Percentiles rank a stretch among this genome's conserved stretches.
Evolutionary conservation across 1,140 invertebrate species (phyloP).

Genomic region (Aphaenogaster rudis): DNA sequence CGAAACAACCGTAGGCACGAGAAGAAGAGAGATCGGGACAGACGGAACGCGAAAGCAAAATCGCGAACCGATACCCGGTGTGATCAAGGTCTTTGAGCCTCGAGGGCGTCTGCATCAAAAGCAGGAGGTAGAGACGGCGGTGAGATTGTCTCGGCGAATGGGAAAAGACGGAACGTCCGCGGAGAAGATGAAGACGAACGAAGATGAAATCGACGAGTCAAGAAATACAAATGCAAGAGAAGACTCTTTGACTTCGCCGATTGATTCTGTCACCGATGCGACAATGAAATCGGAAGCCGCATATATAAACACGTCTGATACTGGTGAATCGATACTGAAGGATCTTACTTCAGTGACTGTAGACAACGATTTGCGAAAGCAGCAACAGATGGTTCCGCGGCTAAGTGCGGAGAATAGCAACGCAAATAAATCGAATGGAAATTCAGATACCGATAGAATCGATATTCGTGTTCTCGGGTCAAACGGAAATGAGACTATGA

Average conservation of each 20-base stretch:
- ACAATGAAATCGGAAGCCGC: conserved; percentile 2
- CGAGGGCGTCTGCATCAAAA: conserved; percentile 53
- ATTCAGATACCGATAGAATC: conserved; percentile 29
- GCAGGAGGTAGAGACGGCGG: neutral
- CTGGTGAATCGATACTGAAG: neutral
- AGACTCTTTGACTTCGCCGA: conserved; percentile 12
- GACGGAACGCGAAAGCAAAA: conserved; percentile 16
- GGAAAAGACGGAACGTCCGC: neutral
- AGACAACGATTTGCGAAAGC: conserved; percentile 28
- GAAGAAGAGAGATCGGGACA: neutral
- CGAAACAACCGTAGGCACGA: conserved; percentile 7
- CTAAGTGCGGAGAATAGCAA: neutral
- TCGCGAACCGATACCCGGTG: conserved; percentile 38
- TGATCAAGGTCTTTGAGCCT: conserved; percentile 64
- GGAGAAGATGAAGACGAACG: conserved; percentile 27
- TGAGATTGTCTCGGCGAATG: conserved; percentile 28
- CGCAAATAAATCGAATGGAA: conserved; percentile 57
- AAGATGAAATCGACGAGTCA: conserved; percentile 9
- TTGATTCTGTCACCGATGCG: conserved; percentile 21
- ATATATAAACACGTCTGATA: neutral
- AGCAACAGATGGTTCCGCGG: conserved; percentile 53
- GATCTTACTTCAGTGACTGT: neutral
- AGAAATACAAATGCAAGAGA: conserved; percentile 13
- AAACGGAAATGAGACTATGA: conserved; percentile 61
- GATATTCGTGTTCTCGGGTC: conserved; percentile 38